These are phyloP conservation scores for Cylloceria caligata DNA, from an alignment of 2,888 invertebrate genomes.

Conservation along the genomic window DNA sequence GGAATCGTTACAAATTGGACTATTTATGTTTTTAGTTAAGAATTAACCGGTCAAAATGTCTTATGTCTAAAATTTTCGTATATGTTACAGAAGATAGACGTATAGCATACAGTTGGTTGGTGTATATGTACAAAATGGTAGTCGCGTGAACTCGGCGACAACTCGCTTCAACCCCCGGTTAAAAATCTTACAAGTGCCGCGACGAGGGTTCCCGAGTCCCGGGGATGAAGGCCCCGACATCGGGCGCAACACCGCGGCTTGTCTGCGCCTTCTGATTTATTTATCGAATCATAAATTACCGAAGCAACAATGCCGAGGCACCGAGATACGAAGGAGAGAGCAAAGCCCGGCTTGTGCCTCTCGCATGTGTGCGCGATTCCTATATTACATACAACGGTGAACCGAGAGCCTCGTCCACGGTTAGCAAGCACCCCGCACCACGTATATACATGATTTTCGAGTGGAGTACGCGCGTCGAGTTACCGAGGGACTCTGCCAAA, in stretches of 20 bases:
- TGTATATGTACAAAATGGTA: neutral
- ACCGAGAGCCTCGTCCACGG: slow-evolving; percentile 33
- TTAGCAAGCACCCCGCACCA: slow-evolving; percentile 21
- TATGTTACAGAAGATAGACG: neutral
- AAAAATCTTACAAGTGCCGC: slow-evolving; percentile 77
- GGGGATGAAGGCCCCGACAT: slow-evolving; percentile 20
- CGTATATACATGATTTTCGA: slow-evolving; percentile 16
- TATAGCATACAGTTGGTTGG: neutral
- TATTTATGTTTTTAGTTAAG: neutral
- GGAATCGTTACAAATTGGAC: neutral
- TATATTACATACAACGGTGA: slow-evolving; percentile 22
- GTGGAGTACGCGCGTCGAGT: slow-evolving; percentile 63
- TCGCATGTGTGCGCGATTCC: slow-evolving; percentile 25
- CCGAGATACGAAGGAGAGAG: slow-evolving; percentile 30
- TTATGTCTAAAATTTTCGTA: neutral
- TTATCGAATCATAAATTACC: slow-evolving; percentile 82
- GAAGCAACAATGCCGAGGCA: slow-evolving; percentile 53
- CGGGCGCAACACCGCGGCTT: slow-evolving; percentile 40
- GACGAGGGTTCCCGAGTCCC: slow-evolving; percentile 21
- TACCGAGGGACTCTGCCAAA: slow-evolving; percentile 74
- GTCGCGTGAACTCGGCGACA: slow-evolving; percentile 64
- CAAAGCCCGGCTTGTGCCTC: slow-evolving; percentile 36
- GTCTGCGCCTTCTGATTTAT: slow-evolving; percentile 78
- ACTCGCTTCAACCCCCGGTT: slow-evolving; percentile 71
- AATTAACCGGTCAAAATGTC: neutral